These are phyloP conservation scores for Meriones psammophilus DNA, from an alignment of 2,797 vertebrate genomes.

Conservation along the genomic window DNA sequence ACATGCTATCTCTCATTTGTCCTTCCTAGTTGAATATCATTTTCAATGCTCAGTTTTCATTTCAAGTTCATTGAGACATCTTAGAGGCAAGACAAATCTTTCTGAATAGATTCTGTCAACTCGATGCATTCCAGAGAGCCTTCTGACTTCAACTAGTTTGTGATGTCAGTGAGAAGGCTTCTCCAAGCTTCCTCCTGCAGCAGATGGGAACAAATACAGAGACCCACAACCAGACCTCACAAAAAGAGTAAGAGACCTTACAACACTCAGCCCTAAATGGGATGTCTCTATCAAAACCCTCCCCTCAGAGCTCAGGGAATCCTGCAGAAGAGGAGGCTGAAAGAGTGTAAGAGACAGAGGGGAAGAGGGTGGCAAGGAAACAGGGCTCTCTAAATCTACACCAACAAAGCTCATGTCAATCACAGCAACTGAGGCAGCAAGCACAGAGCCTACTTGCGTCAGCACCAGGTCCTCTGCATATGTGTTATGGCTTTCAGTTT, in stretches of 20 bases:
- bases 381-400: background rate
- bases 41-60: slow-evolving; percentile 30
- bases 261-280: background rate
- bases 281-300: background rate
- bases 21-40: slow-evolving; percentile 22
- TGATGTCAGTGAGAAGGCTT: slow-evolving; percentile 45
- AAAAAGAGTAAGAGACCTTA: background rate
- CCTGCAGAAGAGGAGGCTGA: background rate
- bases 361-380: background rate
- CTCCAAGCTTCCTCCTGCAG: background rate
- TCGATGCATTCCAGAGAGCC: slow-evolving; percentile 39
- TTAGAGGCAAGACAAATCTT: slow-evolving; percentile 34
- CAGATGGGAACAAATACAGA: background rate
- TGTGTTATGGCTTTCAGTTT: background rate
- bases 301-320: background rate
- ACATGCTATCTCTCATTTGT: background rate
- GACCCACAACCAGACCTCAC: background rate
- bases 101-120: slow-evolving; percentile 52
- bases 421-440: background rate
- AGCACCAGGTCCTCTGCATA: background rate
- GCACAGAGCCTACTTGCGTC: too few species aligned
- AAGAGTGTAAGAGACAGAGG: background rate
- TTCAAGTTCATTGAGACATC: slow-evolving; percentile 18
- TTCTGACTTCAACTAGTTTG: slow-evolving; percentile 57
- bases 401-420: background rate